Evolutionary conservation across 2,797 vertebrate genomes (phyloP).

Genomic region (Hapalemur alaotrensis): DNA sequence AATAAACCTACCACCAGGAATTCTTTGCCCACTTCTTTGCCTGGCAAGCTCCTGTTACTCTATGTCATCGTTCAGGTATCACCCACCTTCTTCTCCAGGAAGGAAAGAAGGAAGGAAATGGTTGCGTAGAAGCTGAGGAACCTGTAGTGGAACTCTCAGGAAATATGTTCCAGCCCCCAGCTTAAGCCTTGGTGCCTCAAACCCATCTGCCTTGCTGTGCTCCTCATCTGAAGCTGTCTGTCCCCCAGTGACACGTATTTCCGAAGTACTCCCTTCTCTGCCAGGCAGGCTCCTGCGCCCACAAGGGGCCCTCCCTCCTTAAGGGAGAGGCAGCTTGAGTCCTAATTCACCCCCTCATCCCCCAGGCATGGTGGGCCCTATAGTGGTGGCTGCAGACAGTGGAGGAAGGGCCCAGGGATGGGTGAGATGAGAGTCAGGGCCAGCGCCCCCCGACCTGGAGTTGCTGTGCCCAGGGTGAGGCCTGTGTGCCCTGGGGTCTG

Average conservation of each 20-base stretch:
- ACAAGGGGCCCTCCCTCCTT: not conserved
- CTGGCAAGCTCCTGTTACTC: not conserved
- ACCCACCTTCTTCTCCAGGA: not conserved
- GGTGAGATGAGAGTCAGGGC: not conserved
- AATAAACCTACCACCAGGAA: not conserved
- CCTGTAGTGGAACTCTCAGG: not conserved
- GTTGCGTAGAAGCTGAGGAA: not conserved
- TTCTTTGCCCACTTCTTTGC: not conserved
- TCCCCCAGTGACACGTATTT: not conserved
- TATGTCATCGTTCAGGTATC: not conserved
- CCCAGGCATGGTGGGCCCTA: not conserved
- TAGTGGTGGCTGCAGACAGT: not conserved
- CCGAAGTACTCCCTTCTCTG: not conserved
- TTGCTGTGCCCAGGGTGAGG: not conserved
- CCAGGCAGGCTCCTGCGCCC: not conserved
- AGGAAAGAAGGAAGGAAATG: not conserved
- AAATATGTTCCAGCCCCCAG: not conserved
- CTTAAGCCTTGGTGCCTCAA: not conserved
- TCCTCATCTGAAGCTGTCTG: not conserved
- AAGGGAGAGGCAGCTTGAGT: not conserved
- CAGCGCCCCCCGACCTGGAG: not conserved
- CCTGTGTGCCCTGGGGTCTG: not conserved
- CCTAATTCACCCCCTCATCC: not conserved
- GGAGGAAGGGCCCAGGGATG: not conserved
- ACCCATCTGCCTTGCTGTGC: not conserved